Conservation (phyloP, 2,888 invertebrate genomes). For the Cosmia pyralina region DNA sequence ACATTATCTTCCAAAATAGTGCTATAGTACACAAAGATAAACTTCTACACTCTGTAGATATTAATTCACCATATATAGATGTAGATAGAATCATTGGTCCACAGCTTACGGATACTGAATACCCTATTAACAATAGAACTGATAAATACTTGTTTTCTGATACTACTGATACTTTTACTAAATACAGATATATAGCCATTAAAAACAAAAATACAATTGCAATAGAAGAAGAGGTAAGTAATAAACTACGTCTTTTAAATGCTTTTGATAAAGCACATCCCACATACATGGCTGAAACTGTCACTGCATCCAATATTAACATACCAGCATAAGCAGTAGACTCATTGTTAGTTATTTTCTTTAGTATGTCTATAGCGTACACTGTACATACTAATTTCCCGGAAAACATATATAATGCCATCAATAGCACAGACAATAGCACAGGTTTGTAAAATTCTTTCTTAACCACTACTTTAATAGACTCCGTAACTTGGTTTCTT, state of each 20-base stretch:
- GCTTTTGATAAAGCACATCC: constrained; percentile 66
- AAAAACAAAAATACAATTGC: constrained; percentile 57
- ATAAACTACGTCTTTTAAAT: constrained; percentile 63
- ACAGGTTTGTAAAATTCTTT: constrained; percentile 51
- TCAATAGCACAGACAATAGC: constrained; percentile 14
- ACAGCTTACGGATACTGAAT: constrained; percentile 66
- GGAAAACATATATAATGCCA: constrained; percentile 40
- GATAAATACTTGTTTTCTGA: constrained; percentile 44
- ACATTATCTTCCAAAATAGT: constrained; percentile 45
- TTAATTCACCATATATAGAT: constrained; percentile 67
- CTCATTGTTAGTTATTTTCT: constrained; percentile 65
- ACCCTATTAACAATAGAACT: constrained; percentile 31
- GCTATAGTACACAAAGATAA: constrained; percentile 54
- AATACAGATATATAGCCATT: constrained; percentile 43
- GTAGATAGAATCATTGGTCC: constrained; percentile 71
- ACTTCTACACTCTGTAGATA: constrained; percentile 62
- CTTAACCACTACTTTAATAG: constrained; percentile 1
- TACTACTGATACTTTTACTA: constrained; percentile 33
- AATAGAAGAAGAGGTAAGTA: constrained; percentile 59
- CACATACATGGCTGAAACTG: constrained; percentile 68
- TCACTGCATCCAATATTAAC: constrained; percentile 72
- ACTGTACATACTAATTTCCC: constrained; percentile 54
- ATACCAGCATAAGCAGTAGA: constrained; percentile 69
- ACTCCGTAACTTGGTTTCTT: neutral
- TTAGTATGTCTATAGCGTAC: constrained; percentile 70